Evolutionary conservation across 2,113 vertebrate genomes (phyloP).

Genomic region (Anser brachyrhynchus): DNA sequence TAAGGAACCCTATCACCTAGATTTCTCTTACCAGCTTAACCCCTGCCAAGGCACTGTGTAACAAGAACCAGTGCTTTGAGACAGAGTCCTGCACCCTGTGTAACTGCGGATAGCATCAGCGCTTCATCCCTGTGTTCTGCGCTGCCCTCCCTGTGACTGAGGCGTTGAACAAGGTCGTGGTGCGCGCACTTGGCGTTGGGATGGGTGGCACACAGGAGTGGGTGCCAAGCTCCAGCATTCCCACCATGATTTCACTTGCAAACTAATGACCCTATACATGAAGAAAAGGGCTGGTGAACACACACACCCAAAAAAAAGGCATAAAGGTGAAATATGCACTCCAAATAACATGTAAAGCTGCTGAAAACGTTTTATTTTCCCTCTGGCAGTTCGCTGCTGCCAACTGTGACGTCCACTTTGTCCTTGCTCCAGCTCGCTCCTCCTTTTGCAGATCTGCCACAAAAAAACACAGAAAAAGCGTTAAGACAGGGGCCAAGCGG

Average conservation of each 20-base stretch:
- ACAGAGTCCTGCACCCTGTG: background rate
- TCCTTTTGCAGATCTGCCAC: background rate
- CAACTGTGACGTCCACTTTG: background rate
- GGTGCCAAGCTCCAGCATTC: background rate
- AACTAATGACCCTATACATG: background rate
- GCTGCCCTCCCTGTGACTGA: fast-evolving
- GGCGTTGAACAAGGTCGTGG: background rate
- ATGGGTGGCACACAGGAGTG: background rate
- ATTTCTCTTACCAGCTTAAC: background rate
- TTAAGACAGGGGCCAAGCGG: fast-evolving
- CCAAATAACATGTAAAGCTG: background rate
- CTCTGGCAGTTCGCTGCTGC: background rate
- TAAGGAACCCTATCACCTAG: background rate
- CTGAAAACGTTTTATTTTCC: background rate
- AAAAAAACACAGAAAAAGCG: background rate
- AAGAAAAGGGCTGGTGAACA: background rate
- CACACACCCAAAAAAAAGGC: too few species aligned
- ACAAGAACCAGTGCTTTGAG: background rate
- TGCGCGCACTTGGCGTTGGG: background rate
- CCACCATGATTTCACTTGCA: background rate
- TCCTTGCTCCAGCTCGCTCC: background rate
- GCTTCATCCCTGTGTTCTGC: background rate
- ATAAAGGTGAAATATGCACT: background rate
- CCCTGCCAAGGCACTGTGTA: background rate
- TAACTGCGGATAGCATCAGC: fast-evolving